Evolutionary conservation across 2,113 vertebrate genomes (phyloP).

Genomic region (Tetraodon nigroviridis): DNA sequence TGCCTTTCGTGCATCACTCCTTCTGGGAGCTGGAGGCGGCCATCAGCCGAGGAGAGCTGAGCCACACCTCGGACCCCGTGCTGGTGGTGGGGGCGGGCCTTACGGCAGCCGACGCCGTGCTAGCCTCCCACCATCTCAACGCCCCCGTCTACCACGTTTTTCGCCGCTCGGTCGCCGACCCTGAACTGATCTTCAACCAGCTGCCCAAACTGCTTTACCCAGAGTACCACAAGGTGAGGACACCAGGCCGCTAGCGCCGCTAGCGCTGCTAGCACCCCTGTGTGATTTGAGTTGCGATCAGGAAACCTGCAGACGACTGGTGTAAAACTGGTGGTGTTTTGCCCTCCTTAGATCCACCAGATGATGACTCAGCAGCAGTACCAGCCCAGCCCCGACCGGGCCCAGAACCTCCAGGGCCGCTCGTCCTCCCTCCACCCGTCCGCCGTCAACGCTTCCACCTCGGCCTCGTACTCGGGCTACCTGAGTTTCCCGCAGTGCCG

Average conservation of each 20-base stretch:
- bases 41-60: constrained; percentile 64
- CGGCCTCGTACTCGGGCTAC: constrained; percentile 71
- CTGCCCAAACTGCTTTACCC: constrained; percentile 79
- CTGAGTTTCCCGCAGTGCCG: constrained; percentile 71
- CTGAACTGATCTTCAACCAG: constrained; percentile 78
- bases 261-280: too few relatives aligned
- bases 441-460: neutral
- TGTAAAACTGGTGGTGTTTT: too few relatives aligned
- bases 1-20: constrained; percentile 75
- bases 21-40: constrained; percentile 77
- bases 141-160: constrained; percentile 75
- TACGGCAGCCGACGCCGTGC: constrained; percentile 73
- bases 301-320: too few relatives aligned
- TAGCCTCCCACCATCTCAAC: constrained; percentile 73
- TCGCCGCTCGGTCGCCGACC: constrained; percentile 67
- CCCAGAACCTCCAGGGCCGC: neutral
- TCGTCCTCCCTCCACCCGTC: constrained; percentile 27
- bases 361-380: constrained; percentile 80
- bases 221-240: constrained; percentile 78
- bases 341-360: constrained; percentile 61
- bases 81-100: constrained; percentile 79
- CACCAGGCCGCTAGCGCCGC: too few relatives aligned
- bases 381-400: neutral
- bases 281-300: too few relatives aligned
- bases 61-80: constrained; percentile 65